Evolutionary conservation across 2,888 invertebrate genomes (phyloP).

Genomic region (Diarsia brunnea): DNA sequence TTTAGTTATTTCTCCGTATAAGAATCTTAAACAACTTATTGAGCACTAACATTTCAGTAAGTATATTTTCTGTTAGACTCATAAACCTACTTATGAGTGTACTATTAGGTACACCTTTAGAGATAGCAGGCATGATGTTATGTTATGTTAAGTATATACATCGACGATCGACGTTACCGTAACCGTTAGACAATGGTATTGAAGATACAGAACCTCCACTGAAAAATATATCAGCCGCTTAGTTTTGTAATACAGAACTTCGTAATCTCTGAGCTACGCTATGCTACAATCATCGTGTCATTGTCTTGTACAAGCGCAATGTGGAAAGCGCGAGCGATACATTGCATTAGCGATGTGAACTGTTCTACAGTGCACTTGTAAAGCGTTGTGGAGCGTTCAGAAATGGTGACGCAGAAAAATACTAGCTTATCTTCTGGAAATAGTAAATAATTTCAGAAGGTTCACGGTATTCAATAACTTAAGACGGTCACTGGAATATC

Average conservation of each 20-base stretch:
- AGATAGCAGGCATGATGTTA: too few species aligned
- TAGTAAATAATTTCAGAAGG: constrained; percentile 4
- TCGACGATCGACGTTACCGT: background rate
- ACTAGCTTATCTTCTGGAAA: constrained; percentile 16
- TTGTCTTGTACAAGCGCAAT: constrained; percentile 1
- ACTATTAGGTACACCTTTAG: too few species aligned
- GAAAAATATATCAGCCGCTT: background rate
- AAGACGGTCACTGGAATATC: too few species aligned
- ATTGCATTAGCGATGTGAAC: constrained; percentile 24
- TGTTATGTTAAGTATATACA: too few species aligned
- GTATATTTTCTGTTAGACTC: background rate
- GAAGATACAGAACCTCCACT: background rate
- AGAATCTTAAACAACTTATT: background rate
- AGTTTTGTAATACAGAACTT: background rate
- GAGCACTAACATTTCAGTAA: background rate
- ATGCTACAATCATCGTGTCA: constrained; percentile 4
- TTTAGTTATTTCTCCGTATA: background rate
- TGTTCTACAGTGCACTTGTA: constrained; percentile 9
- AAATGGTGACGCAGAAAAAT: constrained; percentile 26
- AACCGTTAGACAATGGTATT: too few species aligned
- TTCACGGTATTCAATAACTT: background rate
- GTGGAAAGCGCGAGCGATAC: constrained; percentile 22
- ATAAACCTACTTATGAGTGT: too few species aligned
- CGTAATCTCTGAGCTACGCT: background rate
- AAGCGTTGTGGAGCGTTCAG: constrained; percentile 18